Conservation (phyloP, 2,113 vertebrate genomes). For the Strix uralensis region DNA sequence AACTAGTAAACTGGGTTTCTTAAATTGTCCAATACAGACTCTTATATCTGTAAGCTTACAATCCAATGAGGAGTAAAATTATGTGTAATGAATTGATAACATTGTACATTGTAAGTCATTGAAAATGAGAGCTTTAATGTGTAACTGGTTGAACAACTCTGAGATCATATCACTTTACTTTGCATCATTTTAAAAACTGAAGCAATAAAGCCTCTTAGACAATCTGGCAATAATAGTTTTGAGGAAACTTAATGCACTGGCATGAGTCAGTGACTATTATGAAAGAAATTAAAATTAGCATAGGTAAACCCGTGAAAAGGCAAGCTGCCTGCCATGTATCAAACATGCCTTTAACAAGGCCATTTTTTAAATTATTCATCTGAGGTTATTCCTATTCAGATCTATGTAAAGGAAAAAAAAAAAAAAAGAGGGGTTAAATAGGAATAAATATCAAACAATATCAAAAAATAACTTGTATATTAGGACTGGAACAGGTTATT, state of each 20-base stretch:
- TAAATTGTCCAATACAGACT: background rate
- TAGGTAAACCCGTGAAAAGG: background rate
- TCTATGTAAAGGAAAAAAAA: background rate
- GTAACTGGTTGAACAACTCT: background rate
- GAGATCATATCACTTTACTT: background rate
- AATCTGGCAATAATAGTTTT: background rate
- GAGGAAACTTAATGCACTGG: background rate
- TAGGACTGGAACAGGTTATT: background rate
- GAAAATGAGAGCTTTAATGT: background rate
- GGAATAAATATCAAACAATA: background rate
- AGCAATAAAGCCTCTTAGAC: background rate
- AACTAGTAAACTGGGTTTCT: background rate
- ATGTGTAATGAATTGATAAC: background rate
- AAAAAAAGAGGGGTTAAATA: background rate
- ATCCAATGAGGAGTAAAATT: constrained; percentile 9
- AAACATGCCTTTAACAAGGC: background rate
- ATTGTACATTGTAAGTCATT: background rate
- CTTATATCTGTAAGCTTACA: background rate
- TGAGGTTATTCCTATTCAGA: background rate
- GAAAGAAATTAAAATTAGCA: background rate
- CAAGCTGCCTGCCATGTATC: background rate
- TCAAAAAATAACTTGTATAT: background rate
- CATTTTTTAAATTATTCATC: background rate
- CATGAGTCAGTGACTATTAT: background rate
- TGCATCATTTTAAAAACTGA: background rate